Evolutionary conservation across 2,113 vertebrate species (phyloP).

Genomic region (Chascanopsetta lugubris): DNA sequence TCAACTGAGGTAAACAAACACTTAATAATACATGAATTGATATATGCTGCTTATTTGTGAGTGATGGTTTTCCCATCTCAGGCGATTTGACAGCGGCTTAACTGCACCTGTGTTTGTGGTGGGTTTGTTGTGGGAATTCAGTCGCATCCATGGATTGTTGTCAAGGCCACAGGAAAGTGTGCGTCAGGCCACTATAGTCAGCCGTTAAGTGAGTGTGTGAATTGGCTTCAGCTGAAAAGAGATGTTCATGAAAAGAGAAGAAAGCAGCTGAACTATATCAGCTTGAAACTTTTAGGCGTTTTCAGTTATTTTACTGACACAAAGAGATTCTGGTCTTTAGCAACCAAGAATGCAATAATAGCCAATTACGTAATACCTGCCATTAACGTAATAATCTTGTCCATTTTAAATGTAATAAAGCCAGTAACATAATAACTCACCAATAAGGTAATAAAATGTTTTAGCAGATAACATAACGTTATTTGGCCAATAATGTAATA

Average conservation of each 20-base stretch:
- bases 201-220: not conserved
- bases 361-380: no score
- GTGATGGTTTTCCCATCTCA: not conserved
- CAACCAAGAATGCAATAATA: no score
- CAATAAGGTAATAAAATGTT: no score
- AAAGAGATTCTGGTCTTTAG: no score
- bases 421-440: no score
- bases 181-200: not conserved
- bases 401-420: no score
- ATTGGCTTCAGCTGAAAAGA: not conserved
- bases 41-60: not conserved
- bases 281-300: not conserved
- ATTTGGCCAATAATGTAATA: no score
- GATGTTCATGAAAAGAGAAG: no score
- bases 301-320: no score
- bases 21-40: slow-evolving; percentile 9
- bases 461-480: no score
- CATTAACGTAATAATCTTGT: no score
- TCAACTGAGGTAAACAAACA: slow-evolving; percentile 6
- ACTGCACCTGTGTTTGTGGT: not conserved
- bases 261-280: not conserved
- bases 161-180: no score
- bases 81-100: not conserved
- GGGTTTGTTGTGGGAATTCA: not conserved
- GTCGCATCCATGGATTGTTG: not conserved